Conservation (phyloP, 2,888 invertebrate species). For the Saturnia pavonia region DNA sequence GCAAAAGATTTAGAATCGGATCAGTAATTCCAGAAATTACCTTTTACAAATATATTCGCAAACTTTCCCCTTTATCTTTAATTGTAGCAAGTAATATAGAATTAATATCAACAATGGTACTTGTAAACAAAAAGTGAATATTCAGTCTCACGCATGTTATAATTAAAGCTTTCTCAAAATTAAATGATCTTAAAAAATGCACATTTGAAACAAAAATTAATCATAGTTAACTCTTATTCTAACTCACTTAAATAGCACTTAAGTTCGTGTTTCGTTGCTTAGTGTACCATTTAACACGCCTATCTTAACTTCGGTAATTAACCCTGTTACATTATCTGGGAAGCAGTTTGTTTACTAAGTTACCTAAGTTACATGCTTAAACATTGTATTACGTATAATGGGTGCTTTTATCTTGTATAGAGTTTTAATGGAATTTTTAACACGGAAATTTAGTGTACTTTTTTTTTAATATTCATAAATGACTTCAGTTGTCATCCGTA, state of each 20-base stretch:
- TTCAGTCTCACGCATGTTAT: too few relatives aligned
- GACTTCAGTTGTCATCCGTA: too few relatives aligned
- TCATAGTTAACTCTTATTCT: constrained; percentile 28
- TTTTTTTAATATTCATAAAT: too few relatives aligned
- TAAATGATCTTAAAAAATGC: background rate
- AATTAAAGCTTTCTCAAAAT: too few relatives aligned
- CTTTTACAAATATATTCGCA: too few relatives aligned
- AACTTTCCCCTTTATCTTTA: too few relatives aligned
- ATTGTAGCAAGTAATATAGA: too few relatives aligned
- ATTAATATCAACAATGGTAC: too few relatives aligned
- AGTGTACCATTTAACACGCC: constrained; percentile 30
- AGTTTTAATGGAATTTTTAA: background rate
- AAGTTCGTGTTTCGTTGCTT: constrained; percentile 41
- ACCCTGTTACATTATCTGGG: constrained; percentile 38
- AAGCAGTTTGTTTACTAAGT: constrained; percentile 31
- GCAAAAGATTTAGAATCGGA: too few relatives aligned
- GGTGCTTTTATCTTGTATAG: background rate
- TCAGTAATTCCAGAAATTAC: too few relatives aligned
- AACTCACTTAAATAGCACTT: constrained; percentile 39
- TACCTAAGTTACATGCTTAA: constrained; percentile 30
- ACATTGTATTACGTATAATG: background rate
- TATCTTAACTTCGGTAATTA: constrained; percentile 47
- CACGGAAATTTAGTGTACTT: background rate
- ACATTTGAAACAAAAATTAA: background rate
- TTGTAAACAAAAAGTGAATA: too few relatives aligned